phyloP scores from a whole-genome alignment of 2,113 vertebrate species.

The Gulo gulo region DNA sequence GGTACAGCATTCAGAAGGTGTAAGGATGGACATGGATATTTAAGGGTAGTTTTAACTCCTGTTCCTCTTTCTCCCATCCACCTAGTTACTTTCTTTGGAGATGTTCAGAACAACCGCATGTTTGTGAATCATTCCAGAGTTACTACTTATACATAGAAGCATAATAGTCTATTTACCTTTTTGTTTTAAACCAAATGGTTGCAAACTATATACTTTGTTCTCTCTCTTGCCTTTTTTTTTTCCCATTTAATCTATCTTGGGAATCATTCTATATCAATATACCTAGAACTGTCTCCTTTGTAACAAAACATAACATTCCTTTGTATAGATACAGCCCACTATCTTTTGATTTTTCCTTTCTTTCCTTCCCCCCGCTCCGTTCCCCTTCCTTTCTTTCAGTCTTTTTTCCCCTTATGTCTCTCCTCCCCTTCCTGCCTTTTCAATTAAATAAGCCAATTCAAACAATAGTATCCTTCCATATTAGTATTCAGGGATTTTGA shows the following conservation, averaged over 20 bases:
- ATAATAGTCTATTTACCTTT: not conserved
- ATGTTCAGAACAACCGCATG: not conserved
- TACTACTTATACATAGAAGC: not conserved
- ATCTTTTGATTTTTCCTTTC: not conserved
- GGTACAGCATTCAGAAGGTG: not conserved
- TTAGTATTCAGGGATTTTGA: not conserved
- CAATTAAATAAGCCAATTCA: not conserved
- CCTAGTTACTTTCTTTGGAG: not conserved
- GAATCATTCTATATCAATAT: not conserved
- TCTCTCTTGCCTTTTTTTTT: not conserved
- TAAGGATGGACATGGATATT: not conserved
- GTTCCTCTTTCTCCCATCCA: not conserved
- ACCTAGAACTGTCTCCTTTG: not conserved
- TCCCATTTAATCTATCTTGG: not conserved
- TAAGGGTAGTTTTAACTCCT: not conserved
- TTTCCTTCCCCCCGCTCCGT: not conserved
- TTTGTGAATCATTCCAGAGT: not conserved
- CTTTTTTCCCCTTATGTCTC: not conserved
- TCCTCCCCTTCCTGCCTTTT: not conserved
- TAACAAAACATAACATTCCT: not conserved
- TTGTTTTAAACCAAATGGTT: not conserved
- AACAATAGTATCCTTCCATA: not conserved
- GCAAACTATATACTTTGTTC: not conserved
- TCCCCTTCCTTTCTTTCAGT: not conserved
- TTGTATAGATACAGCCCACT: not conserved